Evolutionary conservation across 2,113 vertebrate species (phyloP).

Genomic region (Aix galericulata): DNA sequence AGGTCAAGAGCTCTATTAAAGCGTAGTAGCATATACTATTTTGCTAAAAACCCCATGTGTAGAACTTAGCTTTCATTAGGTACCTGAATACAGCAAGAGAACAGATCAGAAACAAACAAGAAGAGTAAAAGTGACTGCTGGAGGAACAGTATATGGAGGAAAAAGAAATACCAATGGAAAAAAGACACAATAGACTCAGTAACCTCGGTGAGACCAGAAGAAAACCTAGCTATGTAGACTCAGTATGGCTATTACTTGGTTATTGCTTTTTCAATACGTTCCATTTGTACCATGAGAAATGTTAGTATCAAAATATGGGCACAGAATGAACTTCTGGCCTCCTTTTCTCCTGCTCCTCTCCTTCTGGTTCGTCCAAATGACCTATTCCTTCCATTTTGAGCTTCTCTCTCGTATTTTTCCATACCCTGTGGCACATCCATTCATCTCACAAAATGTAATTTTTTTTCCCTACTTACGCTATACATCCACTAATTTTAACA

Average conservation of each 20-base stretch:
- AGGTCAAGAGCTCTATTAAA: neutral
- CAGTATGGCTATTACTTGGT: neutral
- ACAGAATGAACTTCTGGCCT: neutral
- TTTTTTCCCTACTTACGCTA: neutral
- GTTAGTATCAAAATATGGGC: neutral
- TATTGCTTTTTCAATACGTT: neutral
- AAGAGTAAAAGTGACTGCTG: neutral
- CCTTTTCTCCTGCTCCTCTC: neutral
- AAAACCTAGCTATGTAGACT: accelerated
- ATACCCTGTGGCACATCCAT: neutral
- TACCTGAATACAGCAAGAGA: neutral
- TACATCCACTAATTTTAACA: neutral
- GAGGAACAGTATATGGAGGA: neutral
- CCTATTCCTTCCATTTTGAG: neutral
- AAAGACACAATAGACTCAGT: accelerated
- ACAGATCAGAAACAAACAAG: neutral
- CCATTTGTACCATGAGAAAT: neutral
- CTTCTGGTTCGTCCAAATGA: neutral
- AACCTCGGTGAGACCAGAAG: neutral
- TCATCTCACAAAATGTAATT: accelerated
- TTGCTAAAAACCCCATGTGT: neutral
- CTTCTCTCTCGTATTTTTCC: neutral
- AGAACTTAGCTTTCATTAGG: neutral
- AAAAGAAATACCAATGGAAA: neutral
- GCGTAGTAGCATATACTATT: neutral